phyloP scores from a whole-genome alignment of 92 coral and sea anemone species.

The Ricordea florida region DNA sequence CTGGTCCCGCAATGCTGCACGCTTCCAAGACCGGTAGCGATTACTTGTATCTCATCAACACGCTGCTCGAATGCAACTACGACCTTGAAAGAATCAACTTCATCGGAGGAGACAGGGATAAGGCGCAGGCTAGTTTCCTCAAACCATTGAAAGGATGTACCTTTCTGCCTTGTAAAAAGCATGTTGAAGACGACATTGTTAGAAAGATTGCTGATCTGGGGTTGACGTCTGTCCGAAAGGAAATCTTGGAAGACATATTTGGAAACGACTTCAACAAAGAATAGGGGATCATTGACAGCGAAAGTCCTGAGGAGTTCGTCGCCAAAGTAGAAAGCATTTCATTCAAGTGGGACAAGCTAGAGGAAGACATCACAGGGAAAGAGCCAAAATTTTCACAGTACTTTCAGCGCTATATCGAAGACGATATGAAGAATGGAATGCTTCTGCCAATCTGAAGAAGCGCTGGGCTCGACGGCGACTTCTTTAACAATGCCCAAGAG shows the following conservation, averaged over 20 bases:
- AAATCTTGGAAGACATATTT: constrained; percentile 41
- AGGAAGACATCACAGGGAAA: constrained; percentile 19
- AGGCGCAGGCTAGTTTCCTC: constrained; percentile 43
- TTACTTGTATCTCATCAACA: constrained; percentile 43
- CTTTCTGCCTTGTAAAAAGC: constrained; percentile 62
- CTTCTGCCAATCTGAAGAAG: constrained; percentile 38
- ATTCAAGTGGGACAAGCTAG: constrained; percentile 57
- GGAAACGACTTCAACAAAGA: constrained; percentile 42
- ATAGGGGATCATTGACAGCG: constrained; percentile 51
- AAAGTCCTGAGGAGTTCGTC: constrained; percentile 53
- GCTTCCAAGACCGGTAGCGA: constrained; percentile 4
- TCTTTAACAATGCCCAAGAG: constrained; percentile 49
- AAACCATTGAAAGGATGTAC: constrained; percentile 41
- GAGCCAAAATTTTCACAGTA: constrained; percentile 15
- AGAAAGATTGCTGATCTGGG: constrained; percentile 41
- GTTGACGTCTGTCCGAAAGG: neutral
- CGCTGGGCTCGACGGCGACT: constrained; percentile 41
- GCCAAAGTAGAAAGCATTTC: constrained; percentile 55
- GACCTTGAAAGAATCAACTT: constrained; percentile 25
- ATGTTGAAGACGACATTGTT: constrained; percentile 51
- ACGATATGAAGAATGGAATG: constrained; percentile 47
- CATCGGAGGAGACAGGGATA: constrained; percentile 61
- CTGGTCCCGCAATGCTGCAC: constrained; percentile 37
- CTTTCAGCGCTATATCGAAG: constrained; percentile 23
- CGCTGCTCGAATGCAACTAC: constrained; percentile 45